phyloP scores from a whole-genome alignment of 1,140 invertebrate species.

The Apis laboriosa region DNA sequence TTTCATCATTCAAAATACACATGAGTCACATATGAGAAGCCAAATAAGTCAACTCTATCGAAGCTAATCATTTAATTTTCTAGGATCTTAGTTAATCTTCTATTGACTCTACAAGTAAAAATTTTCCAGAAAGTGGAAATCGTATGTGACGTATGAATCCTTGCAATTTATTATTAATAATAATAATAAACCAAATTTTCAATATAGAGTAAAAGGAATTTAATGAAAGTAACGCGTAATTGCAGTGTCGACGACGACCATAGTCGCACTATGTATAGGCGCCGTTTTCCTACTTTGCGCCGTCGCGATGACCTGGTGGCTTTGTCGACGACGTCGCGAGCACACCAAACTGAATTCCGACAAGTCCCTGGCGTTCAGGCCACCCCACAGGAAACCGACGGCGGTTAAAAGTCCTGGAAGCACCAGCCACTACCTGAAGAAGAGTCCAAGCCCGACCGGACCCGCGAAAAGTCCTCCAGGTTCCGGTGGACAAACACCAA shows the following conservation, averaged over 20 bases:
- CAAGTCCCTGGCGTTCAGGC: conserved; percentile 83
- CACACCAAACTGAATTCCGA: conserved; percentile 80
- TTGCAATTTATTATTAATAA: too few species aligned
- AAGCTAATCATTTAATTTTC: too few species aligned
- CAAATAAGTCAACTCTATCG: too few species aligned
- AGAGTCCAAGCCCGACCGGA: conserved; percentile 92
- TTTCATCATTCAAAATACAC: too few species aligned
- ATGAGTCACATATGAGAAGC: too few species aligned
- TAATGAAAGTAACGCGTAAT: conserved; percentile 51
- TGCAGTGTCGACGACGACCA: conserved; percentile 84
- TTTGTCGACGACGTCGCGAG: conserved; percentile 81
- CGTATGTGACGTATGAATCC: too few species aligned
- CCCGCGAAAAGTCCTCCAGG: conserved; percentile 82
- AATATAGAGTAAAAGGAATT: background rate
- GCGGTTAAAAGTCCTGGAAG: conserved; percentile 85
- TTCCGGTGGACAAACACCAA: conserved; percentile 73
- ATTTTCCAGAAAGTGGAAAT: too few species aligned
- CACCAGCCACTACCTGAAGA: conserved; percentile 91
- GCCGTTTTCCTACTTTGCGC: conserved; percentile 82
- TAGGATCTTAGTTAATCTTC: too few species aligned
- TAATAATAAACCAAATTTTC: too few species aligned
- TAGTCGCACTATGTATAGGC: conserved; percentile 84
- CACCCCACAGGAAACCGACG: conserved; percentile 84
- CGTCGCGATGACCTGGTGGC: conserved; percentile 83
- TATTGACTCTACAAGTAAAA: too few species aligned